Conservation (phyloP, 1,140 invertebrate species). For the Drosophila kepulauana region DNA sequence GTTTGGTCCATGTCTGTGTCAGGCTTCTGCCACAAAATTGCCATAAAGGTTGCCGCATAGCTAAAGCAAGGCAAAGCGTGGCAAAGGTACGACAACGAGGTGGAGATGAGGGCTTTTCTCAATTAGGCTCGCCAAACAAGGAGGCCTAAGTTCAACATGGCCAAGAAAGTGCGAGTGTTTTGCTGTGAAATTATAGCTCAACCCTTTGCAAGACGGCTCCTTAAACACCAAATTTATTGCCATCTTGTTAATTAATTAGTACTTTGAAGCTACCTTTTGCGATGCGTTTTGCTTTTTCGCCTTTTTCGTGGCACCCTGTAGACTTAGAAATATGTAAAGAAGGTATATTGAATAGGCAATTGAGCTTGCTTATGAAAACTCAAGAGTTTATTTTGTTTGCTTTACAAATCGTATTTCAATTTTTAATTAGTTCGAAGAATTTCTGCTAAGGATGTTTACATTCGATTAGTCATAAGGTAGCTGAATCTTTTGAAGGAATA, state of each 20-base stretch:
- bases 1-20: slow-evolving; percentile 38
- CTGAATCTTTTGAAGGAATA: too few relatives aligned
- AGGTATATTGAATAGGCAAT: background rate
- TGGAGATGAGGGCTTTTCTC: slow-evolving; percentile 23
- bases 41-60: slow-evolving; percentile 46
- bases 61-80: background rate
- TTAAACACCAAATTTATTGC: slow-evolving; percentile 49
- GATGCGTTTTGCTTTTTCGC: slow-evolving; percentile 8
- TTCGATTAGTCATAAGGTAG: too few relatives aligned
- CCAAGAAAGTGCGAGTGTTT: background rate
- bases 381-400: too few relatives aligned
- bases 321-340: background rate
- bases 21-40: slow-evolving; percentile 52
- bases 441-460: too few relatives aligned
- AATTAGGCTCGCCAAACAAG: slow-evolving; percentile 62
- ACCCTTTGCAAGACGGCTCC: slow-evolving; percentile 29
- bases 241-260: slow-evolving; percentile 69
- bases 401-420: too few relatives aligned
- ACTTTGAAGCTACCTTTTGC: slow-evolving; percentile 33
- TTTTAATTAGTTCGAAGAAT: too few relatives aligned
- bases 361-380: too few relatives aligned
- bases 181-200: slow-evolving; percentile 11
- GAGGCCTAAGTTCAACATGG: slow-evolving; percentile 8
- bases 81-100: background rate
- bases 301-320: background rate